These are phyloP conservation scores for Lampris incognitus DNA, from an alignment of 2,113 vertebrate species.

Conservation along the genomic window DNA sequence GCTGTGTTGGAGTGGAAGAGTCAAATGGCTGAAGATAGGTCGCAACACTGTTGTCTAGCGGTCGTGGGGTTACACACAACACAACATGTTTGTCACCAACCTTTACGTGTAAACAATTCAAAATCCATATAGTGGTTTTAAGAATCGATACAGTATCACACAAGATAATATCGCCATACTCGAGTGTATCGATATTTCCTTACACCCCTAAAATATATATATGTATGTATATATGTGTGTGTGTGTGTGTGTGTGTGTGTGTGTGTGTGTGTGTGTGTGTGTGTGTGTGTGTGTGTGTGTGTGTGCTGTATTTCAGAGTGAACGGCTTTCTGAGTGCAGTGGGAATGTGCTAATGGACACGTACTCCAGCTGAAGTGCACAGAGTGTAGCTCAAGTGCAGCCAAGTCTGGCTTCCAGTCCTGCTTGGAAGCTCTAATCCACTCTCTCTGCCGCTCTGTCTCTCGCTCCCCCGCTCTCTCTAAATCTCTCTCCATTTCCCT, in stretches of 20 bases:
- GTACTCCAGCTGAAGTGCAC: conserved; percentile 81
- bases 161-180: too few species aligned
- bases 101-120: too few species aligned
- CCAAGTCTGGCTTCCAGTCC: conserved; percentile 79
- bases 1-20: too few species aligned
- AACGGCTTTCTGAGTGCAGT: conserved; percentile 72
- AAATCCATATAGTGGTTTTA: too few species aligned
- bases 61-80: too few species aligned
- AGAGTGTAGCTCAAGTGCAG: conserved; percentile 81
- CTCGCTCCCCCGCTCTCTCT: conserved; percentile 44
- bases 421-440: conserved; percentile 76
- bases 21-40: too few species aligned
- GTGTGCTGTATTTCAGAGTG: conserved; percentile 61
- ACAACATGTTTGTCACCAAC: too few species aligned
- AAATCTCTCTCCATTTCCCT: conserved; percentile 42
- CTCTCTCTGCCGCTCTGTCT: conserved; percentile 56
- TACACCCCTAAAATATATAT: background rate
- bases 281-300: conserved; percentile 29
- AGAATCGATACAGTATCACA: too few species aligned
- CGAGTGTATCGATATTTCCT: too few species aligned
- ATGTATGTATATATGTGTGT: background rate
- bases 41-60: too few species aligned
- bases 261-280: conserved; percentile 23
- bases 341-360: conserved; percentile 82
- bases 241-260: conserved; percentile 42